These are phyloP conservation scores for Telmatherina bonti DNA, from an alignment of 2,797 vertebrate species.

Conservation along the genomic window DNA sequence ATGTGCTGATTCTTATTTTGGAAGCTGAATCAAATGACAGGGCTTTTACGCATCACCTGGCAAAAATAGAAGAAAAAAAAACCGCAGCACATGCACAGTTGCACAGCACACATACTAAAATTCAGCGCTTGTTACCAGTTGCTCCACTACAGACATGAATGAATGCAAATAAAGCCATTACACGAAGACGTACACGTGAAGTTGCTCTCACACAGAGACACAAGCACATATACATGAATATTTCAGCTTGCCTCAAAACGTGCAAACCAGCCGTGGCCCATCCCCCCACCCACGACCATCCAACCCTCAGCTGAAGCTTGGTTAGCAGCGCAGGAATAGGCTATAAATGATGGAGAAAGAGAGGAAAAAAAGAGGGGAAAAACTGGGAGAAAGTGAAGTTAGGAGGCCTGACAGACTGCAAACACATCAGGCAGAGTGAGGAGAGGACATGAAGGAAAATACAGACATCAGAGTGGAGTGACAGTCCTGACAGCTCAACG, in stretches of 20 bases:
- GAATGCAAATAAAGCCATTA: constrained; percentile 30
- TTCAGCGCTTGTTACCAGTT: constrained; percentile 5
- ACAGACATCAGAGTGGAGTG: constrained; percentile 56
- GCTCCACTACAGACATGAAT: constrained; percentile 29
- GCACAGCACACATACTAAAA: constrained; percentile 23
- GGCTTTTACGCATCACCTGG: constrained; percentile 69
- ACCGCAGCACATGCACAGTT: constrained; percentile 5
- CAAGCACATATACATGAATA: constrained; percentile 80
- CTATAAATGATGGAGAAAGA: constrained; percentile 65
- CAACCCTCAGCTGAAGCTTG: constrained; percentile 51
- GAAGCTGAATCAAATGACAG: constrained; percentile 66
- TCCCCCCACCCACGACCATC: constrained; percentile 39
- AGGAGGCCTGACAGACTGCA: constrained; percentile 46
- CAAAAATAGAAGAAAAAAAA: constrained; percentile 36
- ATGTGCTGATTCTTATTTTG: constrained; percentile 75
- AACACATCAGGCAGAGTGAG: constrained; percentile 47
- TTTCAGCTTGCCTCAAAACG: constrained; percentile 79
- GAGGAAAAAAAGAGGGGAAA: constrained; percentile 12
- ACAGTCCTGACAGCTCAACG: constrained; percentile 29
- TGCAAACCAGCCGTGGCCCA: constrained; percentile 60
- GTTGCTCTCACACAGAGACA: constrained; percentile 67
- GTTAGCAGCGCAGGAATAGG: constrained; percentile 44
- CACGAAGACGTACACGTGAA: constrained; percentile 63
- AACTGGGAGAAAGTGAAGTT: constrained; percentile 15
- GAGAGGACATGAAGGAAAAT: constrained; percentile 45